phyloP scores from a whole-genome alignment of 1,140 invertebrate species.

The Drosophila neocordata region DNA sequence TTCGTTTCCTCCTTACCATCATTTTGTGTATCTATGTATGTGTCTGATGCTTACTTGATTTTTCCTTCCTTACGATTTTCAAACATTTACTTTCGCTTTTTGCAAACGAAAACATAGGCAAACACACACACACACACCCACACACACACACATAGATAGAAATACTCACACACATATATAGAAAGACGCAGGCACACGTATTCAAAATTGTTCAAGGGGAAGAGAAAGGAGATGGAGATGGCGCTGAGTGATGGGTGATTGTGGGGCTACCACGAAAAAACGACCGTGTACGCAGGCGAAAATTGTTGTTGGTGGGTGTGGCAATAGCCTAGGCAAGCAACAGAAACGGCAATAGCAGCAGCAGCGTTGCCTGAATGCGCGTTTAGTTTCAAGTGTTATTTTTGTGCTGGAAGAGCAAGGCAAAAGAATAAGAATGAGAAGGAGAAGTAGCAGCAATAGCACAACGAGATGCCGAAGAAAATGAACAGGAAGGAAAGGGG shows the following conservation, averaged over 20 bases:
- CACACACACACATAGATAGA: slow-evolving; percentile 13
- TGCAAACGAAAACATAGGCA: slow-evolving; percentile 73
- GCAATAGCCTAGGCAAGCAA: slow-evolving; percentile 43
- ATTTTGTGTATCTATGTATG: background rate
- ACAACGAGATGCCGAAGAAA: slow-evolving; percentile 16
- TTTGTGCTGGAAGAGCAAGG: slow-evolving; percentile 63
- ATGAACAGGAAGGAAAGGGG: slow-evolving; percentile 23
- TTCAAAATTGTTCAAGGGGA: slow-evolving; percentile 63
- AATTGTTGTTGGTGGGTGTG: slow-evolving; percentile 71
- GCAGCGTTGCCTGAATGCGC: slow-evolving; percentile 68
- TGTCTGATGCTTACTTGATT: slow-evolving; percentile 72
- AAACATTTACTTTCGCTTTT: slow-evolving; percentile 82
- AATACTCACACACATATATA: background rate
- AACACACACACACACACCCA: slow-evolving; percentile 48
- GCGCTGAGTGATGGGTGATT: background rate
- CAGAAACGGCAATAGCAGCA: slow-evolving; percentile 24
- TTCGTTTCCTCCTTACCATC: slow-evolving; percentile 1
- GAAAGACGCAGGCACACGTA: slow-evolving; percentile 44
- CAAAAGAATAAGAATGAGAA: slow-evolving; percentile 7
- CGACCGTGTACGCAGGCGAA: slow-evolving; percentile 75
- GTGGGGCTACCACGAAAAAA: slow-evolving; percentile 31
- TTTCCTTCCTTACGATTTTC: slow-evolving; percentile 80
- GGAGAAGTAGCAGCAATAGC: no score
- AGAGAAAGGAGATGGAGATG: slow-evolving; percentile 26
- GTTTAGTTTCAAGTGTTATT: slow-evolving; percentile 80